A percentile compares a stretch with the other conserved stretches of the same genome.
phyloP scores from a whole-genome alignment of 2,113 vertebrate genomes.

The Hippolais icterina region DNA sequence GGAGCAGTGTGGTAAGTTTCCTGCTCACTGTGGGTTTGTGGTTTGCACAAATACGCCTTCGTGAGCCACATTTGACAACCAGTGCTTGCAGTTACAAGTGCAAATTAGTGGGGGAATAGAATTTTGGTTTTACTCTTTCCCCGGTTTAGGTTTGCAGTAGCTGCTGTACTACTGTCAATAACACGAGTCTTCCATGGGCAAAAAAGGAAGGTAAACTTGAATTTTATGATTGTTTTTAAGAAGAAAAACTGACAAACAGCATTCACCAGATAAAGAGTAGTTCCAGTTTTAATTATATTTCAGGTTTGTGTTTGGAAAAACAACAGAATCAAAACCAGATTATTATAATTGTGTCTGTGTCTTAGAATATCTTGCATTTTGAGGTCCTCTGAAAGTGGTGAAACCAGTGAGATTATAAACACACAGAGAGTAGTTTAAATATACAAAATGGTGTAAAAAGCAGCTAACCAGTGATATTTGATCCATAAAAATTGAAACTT shows the following conservation, averaged over 20 bases:
- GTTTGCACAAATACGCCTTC: background rate
- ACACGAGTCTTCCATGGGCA: rapidly evolving
- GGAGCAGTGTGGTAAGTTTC: background rate
- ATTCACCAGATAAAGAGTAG: background rate
- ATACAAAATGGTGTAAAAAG: background rate
- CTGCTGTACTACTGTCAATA: background rate
- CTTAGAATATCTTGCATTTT: background rate
- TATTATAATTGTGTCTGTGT: background rate
- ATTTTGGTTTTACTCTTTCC: background rate
- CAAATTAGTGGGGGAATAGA: background rate
- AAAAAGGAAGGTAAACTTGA: background rate
- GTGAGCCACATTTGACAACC: background rate
- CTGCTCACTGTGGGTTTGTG: background rate
- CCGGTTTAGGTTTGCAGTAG: background rate
- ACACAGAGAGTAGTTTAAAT: background rate
- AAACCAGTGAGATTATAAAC: background rate
- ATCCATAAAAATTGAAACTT: background rate
- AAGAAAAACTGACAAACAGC: background rate
- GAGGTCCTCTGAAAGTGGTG: background rate
- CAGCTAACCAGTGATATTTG: background rate
- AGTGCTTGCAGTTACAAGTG: background rate
- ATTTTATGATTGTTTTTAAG: background rate
- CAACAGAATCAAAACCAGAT: background rate
- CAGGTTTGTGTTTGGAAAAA: background rate
- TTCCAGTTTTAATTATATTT: background rate